phyloP scores from a whole-genome alignment of 2,888 invertebrate species.

The Metacarcinus magister region DNA sequence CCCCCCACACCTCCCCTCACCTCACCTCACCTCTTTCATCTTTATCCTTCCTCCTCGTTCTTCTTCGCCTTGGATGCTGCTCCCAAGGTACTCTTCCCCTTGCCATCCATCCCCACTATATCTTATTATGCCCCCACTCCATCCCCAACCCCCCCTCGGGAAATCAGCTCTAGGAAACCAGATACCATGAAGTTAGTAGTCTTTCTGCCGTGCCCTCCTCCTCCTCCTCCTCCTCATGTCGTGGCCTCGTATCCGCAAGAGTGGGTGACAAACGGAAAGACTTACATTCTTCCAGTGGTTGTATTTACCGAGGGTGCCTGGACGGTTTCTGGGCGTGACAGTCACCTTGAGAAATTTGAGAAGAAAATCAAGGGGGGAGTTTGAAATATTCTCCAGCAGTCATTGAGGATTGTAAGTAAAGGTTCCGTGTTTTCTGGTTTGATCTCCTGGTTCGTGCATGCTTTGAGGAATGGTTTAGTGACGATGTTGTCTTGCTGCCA shows the following conservation, averaged over 20 bases:
- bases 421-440: not conserved
- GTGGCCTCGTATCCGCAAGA: not conserved
- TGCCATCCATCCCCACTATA: not conserved
- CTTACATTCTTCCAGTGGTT: not conserved
- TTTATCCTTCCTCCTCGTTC: not conserved
- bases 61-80: not conserved
- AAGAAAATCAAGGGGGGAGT: not conserved
- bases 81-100: not conserved
- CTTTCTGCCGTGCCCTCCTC: not conserved
- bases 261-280: not conserved
- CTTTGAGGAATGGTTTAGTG: not conserved
- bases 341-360: not conserved
- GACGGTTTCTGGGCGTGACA: not conserved
- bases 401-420: not conserved
- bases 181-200: slow-evolving; percentile 26
- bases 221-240: not conserved
- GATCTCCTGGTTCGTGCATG: not conserved
- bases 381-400: not conserved
- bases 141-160: not conserved
- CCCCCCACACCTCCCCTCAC: not conserved
- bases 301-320: not conserved
- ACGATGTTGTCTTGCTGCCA: not conserved
- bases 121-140: not conserved
- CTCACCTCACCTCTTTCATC: not conserved
- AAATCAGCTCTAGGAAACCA: slow-evolving; percentile 17